Base-by-base conservation (phyloP, 2,113 vertebrate species). In the Rhadina sibilatrix region DNA sequence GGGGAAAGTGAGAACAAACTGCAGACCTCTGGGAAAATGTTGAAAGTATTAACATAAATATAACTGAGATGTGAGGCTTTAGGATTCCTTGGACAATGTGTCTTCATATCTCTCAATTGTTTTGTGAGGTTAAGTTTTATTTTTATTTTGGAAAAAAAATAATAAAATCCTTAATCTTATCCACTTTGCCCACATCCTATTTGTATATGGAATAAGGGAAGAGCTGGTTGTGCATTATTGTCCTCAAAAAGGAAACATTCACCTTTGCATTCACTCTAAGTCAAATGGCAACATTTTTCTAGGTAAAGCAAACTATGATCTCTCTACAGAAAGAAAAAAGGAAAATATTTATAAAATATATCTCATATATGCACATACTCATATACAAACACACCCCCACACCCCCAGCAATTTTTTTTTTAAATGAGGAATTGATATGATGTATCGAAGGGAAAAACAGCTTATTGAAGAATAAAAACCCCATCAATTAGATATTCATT, bases 31-130 rank as follows among this genome's bases (percentile, higher is more conserved):
- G 46, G 56, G 52, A 90, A 91, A 93, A 30, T 78, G 40, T 84
- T 87, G 96, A 90, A 83, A 53, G 83, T 95, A 79, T 80, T 78
- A 94, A 84, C 42, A 91, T 27, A 68, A 31, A 37, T 46, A 18
- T 69, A 97, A 95, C 28, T 72, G 71, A 93, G 66, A 76, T 33
- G 28, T 75, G 56, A 75, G 37, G 40, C 40, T 94, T 38, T 63
- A 61, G 52, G 18, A 7, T 61, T 90, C 21, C 38, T 54, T 65
- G 27, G 74, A 79, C 85, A 79, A 97, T 90, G 76, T 93, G 38
- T 83, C 82, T 95, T 97, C 63, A 56, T 9, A 50, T 63, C 8
- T 52, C 30, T 91, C 16, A 47, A 65, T 17, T 6, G 44, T 42
- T 53, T 13, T 21, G 7, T 6, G 8, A 19, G 10, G 6, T 7